Evolutionary conservation across 2,113 vertebrate species (phyloP).

Genomic region (Jaculus jaculus): DNA sequence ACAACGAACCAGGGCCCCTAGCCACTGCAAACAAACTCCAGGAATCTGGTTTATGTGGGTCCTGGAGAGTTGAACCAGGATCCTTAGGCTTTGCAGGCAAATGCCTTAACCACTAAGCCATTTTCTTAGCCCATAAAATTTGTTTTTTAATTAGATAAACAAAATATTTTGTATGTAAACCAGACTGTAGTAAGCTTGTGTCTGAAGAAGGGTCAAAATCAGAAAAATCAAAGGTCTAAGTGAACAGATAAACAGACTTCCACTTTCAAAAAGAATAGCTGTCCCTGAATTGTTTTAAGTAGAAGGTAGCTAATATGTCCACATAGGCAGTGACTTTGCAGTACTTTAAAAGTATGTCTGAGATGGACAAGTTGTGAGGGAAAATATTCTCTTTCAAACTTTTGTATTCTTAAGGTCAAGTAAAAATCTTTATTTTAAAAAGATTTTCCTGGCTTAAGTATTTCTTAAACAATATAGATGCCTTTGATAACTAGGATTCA

Average conservation of each 20-base stretch:
- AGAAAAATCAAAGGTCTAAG: background rate
- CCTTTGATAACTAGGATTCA: slow-evolving; percentile 43
- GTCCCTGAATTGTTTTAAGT: slow-evolving; percentile 22
- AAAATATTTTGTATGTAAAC: slow-evolving; percentile 58
- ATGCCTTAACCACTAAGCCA: too few relatives aligned
- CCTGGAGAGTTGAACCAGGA: too few relatives aligned
- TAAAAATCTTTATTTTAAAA: background rate
- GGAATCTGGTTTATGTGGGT: too few relatives aligned
- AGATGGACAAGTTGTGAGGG: slow-evolving; percentile 46
- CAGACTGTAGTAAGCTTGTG: background rate
- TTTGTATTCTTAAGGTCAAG: slow-evolving; percentile 36
- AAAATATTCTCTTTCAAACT: slow-evolving; percentile 47
- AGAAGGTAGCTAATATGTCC: slow-evolving; percentile 28
- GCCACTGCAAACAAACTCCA: too few relatives aligned
- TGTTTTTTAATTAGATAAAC: slow-evolving; percentile 39
- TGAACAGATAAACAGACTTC: background rate
- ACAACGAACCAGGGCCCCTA: too few relatives aligned
- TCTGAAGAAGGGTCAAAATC: background rate
- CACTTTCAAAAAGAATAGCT: slow-evolving; percentile 36
- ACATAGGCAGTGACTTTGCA: background rate
- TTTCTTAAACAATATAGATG: slow-evolving; percentile 42
- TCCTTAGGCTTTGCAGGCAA: too few relatives aligned
- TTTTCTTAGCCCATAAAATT: too few relatives aligned
- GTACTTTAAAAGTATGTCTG: slow-evolving; percentile 31
- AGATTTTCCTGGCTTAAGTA: slow-evolving; percentile 32